Evolutionary conservation across 2,113 vertebrate genomes (phyloP), one percentile per base, ranked within the genome.

Genomic region (Ploceus nigricollis): DNA sequence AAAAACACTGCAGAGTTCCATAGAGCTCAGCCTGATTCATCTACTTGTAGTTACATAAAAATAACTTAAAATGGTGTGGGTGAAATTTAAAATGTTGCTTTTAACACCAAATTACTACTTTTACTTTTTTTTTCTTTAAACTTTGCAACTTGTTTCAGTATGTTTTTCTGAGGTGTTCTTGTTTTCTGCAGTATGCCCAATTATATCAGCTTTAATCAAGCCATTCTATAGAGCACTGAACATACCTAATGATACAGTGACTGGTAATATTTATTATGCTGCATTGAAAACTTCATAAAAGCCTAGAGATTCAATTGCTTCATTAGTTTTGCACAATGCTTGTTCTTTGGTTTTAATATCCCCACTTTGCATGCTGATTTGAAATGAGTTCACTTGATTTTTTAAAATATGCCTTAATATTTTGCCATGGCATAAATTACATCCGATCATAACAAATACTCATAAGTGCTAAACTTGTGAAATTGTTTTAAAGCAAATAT

Each of bases 1-100:
- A 79, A 93, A 97, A 92, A 97, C n/a, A 97, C 95, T 94, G 97
- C 94, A 96, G 96, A 95, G 95, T 96, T 97, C 37, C 90, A 70
- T 90, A 84, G 61, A 73, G 73, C 91, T 61, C 45, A 81, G 48
- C 45, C 48, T 50, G 42, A 90, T 88, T 80, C 45, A 47, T 92
- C 89, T 90, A 68, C 94, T 96, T 96, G 75, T 96, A 75, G 87
- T 87, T 82, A 82, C 54, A 66, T 39, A 89, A 81, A 86, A 88
- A 77, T 64, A 92, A 87, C 63, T 64, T 66, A 39, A 84, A 89
- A 84, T 68, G 53, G 47, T 45, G 60, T 72, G 63, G 75, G 47
- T 73, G 37, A 80, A 23, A 35, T 78, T 90, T 48, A 51, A 71
- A 85, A 51, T 81, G 37, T 84, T 92, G n/a, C 51, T 71, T 96